These are phyloP conservation scores for Cranoglanis bouderius DNA, from an alignment of 2,113 vertebrate species.

Conservation along the genomic window DNA sequence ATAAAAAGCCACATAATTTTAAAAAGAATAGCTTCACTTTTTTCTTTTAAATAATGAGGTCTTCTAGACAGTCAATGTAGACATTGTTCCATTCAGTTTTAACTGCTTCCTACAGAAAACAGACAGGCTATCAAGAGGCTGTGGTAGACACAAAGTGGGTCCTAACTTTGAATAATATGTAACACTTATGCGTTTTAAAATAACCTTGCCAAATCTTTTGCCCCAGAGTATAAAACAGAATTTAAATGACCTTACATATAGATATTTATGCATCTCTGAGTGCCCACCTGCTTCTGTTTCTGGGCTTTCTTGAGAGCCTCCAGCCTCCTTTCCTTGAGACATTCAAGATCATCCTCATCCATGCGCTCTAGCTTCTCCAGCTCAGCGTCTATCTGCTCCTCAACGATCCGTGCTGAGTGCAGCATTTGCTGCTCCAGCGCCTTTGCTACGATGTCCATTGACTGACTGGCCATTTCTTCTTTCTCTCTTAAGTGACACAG, in stretches of 20 bases:
- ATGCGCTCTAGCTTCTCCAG: constrained; percentile 85
- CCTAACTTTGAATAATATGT: background rate
- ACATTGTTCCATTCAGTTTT: background rate
- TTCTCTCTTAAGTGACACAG: background rate
- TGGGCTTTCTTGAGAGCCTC: constrained; percentile 90
- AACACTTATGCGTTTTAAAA: background rate
- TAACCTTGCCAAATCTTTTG: background rate
- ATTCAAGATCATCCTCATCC: constrained; percentile 91
- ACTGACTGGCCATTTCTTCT: constrained; percentile 78
- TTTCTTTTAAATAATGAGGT: background rate
- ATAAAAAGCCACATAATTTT: background rate
- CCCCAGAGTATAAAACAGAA: background rate
- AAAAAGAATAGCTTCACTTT: background rate
- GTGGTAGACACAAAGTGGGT: background rate
- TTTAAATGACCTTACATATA: background rate
- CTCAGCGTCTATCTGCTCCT: constrained; percentile 89
- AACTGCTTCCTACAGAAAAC: background rate
- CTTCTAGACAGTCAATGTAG: background rate
- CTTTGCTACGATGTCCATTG: constrained; percentile 82
- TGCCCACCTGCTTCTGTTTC: constrained; percentile 94
- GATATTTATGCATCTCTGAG: background rate
- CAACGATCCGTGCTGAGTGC: constrained; percentile 83
- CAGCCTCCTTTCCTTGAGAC: constrained; percentile 86
- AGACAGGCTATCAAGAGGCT: background rate
- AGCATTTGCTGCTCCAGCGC: constrained; percentile 86